A percentile compares a stretch with the other conserved stretches of the same genome.
Evolutionary conservation across 2,888 invertebrate genomes (phyloP).

Genomic region (Diarsia mendica): DNA sequence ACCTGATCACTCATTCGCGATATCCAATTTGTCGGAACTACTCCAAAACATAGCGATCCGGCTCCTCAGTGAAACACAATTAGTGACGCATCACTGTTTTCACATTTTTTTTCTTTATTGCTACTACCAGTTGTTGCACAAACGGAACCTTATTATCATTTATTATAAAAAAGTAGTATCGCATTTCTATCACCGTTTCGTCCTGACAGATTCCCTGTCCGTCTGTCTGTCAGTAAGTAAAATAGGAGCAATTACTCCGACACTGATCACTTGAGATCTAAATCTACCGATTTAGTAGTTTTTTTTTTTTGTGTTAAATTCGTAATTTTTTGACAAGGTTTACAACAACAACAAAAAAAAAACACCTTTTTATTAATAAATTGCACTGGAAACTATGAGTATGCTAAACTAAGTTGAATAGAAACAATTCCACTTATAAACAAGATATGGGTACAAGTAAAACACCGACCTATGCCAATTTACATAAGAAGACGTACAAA

Average conservation of each 20-base stretch:
- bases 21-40: constrained; percentile 60
- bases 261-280: too few species aligned
- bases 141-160: too few species aligned
- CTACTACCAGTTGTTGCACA: background rate
- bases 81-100: constrained; percentile 32
- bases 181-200: too few species aligned
- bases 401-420: background rate
- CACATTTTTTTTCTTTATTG: constrained; percentile 15
- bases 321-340: too few species aligned
- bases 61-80: constrained; percentile 50
- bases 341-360: too few species aligned
- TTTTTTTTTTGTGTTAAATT: too few species aligned
- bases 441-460: background rate
- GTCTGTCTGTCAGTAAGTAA: too few species aligned
- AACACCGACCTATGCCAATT: constrained; percentile 26
- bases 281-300: too few species aligned
- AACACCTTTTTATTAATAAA: too few species aligned
- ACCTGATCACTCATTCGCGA: constrained; percentile 51
- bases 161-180: too few species aligned
- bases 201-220: too few species aligned
- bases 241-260: too few species aligned
- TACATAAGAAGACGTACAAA: constrained; percentile 41
- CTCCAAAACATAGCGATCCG: constrained; percentile 51
- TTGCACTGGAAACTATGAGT: background rate
- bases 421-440: background rate